phyloP scores from a whole-genome alignment of 2,888 invertebrate species.

The Lepas anatifera region DNA sequence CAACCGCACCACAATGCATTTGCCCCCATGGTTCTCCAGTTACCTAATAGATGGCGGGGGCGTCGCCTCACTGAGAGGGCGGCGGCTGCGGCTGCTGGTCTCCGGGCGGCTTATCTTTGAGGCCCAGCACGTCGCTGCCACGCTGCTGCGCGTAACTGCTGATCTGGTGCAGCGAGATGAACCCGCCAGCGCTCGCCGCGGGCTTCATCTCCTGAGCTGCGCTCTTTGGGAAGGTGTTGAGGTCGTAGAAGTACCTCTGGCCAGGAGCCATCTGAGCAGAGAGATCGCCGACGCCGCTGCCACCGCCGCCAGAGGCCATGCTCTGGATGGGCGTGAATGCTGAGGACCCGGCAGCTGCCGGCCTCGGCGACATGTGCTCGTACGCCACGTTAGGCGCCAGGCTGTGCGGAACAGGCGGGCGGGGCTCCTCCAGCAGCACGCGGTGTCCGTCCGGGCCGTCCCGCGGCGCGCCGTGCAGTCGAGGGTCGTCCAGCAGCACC shows the following conservation, averaged over 20 bases:
- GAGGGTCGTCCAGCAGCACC: neutral
- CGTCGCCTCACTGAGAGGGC: neutral
- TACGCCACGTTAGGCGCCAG: no score
- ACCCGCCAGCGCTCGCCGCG: neutral
- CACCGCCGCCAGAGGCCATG: neutral
- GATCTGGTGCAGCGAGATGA: slow-evolving; percentile 14
- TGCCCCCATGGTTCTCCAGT: no score
- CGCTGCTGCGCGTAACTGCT: slow-evolving; percentile 13
- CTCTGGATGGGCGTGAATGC: slow-evolving; percentile 12
- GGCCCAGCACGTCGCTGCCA: neutral
- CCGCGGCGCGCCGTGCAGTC: neutral
- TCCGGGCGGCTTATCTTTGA: neutral
- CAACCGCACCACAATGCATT: no score
- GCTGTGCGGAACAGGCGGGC: neutral
- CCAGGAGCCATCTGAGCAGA: neutral
- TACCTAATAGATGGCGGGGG: no score
- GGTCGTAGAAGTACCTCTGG: slow-evolving; percentile 12
- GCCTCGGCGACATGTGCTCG: neutral
- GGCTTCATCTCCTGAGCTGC: neutral
- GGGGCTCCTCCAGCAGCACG: neutral
- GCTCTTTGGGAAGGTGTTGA: neutral
- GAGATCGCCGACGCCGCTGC: neutral
- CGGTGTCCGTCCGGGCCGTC: neutral
- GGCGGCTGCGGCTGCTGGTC: neutral
- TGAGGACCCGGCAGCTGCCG: neutral